Percentiles rank a stretch among this genome's conserved stretches.
Evolutionary conservation across 2,888 invertebrate genomes (phyloP).

Genomic region (Salticus scenicus): DNA sequence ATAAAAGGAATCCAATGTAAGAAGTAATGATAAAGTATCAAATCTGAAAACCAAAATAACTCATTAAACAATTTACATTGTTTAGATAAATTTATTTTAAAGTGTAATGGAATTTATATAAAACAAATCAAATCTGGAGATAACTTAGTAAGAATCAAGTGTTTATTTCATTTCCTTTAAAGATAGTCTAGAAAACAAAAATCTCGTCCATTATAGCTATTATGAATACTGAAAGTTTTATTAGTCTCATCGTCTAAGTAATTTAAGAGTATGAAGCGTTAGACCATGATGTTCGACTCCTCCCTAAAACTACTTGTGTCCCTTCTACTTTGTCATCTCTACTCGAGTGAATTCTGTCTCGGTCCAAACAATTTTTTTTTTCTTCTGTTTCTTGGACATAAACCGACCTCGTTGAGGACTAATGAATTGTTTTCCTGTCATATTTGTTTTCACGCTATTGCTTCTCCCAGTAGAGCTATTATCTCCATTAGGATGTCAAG

Average conservation of each 20-base stretch:
- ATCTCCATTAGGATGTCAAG: conserved; percentile 27
- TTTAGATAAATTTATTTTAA: too few relatives aligned
- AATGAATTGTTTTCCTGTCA: conserved; percentile 41
- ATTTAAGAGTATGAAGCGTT: background rate
- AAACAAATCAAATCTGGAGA: too few relatives aligned
- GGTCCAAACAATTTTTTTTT: conserved; percentile 23
- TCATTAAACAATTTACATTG: too few relatives aligned
- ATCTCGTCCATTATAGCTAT: background rate
- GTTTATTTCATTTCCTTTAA: background rate
- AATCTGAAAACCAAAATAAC: too few relatives aligned
- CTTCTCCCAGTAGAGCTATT: conserved; percentile 1
- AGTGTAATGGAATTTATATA: too few relatives aligned
- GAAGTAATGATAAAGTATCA: too few relatives aligned
- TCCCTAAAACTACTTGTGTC: conserved; percentile 45
- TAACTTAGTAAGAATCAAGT: too few relatives aligned
- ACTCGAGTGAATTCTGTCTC: conserved; percentile 45
- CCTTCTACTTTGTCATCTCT: conserved; percentile 51
- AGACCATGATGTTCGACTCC: conserved; percentile 20
- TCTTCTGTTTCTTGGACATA: background rate
- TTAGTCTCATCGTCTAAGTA: background rate
- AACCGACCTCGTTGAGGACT: conserved; percentile 26
- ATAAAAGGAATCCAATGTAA: too few relatives aligned
- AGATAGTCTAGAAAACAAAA: too few relatives aligned
- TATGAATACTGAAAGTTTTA: background rate
- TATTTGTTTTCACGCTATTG: conserved; percentile 15